phyloP scores from a whole-genome alignment of 2,888 invertebrate genomes.

The Mongoloraphidia duomilia region DNA sequence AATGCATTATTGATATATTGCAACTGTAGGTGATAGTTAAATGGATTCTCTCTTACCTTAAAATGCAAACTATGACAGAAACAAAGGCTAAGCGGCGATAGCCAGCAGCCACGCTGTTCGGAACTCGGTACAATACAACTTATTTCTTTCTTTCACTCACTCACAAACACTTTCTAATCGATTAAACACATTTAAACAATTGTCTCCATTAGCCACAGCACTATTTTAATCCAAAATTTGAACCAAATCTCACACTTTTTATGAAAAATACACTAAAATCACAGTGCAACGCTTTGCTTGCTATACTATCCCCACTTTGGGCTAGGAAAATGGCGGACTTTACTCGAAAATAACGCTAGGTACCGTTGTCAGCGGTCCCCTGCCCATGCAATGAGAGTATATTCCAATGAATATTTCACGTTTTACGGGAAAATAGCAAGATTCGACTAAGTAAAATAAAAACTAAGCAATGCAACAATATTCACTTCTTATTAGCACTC shows the following conservation, averaged over 20 bases:
- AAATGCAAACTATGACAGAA: constrained; percentile 27
- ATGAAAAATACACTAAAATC: constrained; percentile 8
- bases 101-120: constrained; percentile 34
- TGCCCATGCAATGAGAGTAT: constrained; percentile 7
- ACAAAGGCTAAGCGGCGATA: constrained; percentile 31
- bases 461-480: too few relatives aligned
- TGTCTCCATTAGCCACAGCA: not conserved
- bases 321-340: constrained; percentile 31
- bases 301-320: constrained; percentile 30
- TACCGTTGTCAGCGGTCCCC: constrained; percentile 19
- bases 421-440: too few relatives aligned
- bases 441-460: too few relatives aligned
- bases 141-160: constrained; percentile 24
- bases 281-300: constrained; percentile 27
- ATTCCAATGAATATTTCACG: too few relatives aligned
- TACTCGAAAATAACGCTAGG: constrained; percentile 12
- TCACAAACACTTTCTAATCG: constrained; percentile 21
- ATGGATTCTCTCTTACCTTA: constrained; percentile 25
- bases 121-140: constrained; percentile 25
- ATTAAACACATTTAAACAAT: constrained; percentile 1
- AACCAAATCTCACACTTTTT: constrained; percentile 2
- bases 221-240: constrained; percentile 1
- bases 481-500: too few relatives aligned
- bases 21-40: not conserved
- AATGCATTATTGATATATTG: too few relatives aligned